Evolutionary conservation across 2,113 vertebrate genomes (phyloP).

Genomic region (Ailuropoda melanoleuca): DNA sequence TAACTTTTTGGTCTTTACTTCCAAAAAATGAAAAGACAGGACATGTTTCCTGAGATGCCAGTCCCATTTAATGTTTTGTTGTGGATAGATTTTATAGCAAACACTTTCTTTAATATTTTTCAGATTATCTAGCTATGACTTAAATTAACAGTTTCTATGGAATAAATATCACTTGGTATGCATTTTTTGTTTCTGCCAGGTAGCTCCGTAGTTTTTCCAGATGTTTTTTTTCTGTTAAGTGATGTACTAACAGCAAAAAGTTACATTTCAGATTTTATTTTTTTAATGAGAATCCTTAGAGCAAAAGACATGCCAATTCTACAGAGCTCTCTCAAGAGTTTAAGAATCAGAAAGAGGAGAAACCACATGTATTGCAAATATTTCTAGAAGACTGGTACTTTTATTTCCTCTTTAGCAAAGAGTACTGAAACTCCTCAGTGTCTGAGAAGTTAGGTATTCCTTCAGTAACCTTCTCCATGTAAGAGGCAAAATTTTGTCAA

Average conservation of each 20-base stretch:
- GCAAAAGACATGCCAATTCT: not conserved
- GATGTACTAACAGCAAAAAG: not conserved
- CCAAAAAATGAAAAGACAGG: not conserved
- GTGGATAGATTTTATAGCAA: not conserved
- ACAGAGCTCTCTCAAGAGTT: not conserved
- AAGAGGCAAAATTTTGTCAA: not conserved
- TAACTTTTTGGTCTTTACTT: not conserved
- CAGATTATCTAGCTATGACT: not conserved
- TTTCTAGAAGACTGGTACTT: not conserved
- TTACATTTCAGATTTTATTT: not conserved
- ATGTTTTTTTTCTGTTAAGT: constrained; percentile 18
- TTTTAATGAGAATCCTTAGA: not conserved
- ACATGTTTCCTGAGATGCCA: not conserved
- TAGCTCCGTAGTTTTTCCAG: not conserved
- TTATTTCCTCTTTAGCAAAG: not conserved
- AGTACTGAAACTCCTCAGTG: not conserved
- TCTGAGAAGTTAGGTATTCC: not conserved
- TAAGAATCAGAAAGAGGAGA: not conserved
- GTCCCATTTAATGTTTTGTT: not conserved
- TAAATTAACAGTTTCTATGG: not conserved
- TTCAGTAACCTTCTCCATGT: not conserved
- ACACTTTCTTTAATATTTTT: not conserved
- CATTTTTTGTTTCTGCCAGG: not conserved
- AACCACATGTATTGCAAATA: not conserved
- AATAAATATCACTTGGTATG: not conserved